Evolutionary conservation across 2,113 vertebrate species (phyloP).

Genomic region (Dendrocopos noguchii): DNA sequence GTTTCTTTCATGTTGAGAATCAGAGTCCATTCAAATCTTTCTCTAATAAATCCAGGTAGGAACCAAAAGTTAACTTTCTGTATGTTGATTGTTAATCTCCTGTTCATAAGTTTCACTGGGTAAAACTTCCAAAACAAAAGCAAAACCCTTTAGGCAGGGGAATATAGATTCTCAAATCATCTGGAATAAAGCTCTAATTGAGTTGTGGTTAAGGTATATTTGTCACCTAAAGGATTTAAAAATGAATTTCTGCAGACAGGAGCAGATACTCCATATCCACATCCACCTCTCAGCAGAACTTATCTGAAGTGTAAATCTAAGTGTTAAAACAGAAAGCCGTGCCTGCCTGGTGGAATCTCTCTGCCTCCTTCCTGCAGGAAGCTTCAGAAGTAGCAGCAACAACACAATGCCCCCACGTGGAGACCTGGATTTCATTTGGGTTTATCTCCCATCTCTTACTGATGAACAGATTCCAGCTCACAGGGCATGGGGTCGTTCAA

Average conservation of each 20-base stretch:
- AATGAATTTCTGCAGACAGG: not conserved
- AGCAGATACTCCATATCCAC: not conserved
- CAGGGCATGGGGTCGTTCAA: not conserved
- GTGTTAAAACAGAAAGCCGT: not conserved
- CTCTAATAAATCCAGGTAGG: not conserved
- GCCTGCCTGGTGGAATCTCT: not conserved
- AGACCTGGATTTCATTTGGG: not conserved
- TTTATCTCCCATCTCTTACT: not conserved
- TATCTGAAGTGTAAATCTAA: not conserved
- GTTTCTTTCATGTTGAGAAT: not conserved
- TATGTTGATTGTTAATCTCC: not conserved
- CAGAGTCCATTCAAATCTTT: not conserved
- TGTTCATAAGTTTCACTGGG: not conserved
- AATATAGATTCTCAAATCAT: not conserved
- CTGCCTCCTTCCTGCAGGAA: not conserved
- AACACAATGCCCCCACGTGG: slow-evolving; percentile 60
- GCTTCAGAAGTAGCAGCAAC: slow-evolving; percentile 34
- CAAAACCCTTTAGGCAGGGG: not conserved
- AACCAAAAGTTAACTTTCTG: not conserved
- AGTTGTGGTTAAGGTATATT: not conserved
- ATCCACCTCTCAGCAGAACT: not conserved
- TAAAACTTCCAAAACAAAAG: not conserved
- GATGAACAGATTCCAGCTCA: not conserved
- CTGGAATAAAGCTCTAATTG: not conserved
- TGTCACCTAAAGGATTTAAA: not conserved